Base-by-base conservation (phyloP, 2,888 invertebrate genomes). In the Eudasyphora cyanicolor region DNA sequence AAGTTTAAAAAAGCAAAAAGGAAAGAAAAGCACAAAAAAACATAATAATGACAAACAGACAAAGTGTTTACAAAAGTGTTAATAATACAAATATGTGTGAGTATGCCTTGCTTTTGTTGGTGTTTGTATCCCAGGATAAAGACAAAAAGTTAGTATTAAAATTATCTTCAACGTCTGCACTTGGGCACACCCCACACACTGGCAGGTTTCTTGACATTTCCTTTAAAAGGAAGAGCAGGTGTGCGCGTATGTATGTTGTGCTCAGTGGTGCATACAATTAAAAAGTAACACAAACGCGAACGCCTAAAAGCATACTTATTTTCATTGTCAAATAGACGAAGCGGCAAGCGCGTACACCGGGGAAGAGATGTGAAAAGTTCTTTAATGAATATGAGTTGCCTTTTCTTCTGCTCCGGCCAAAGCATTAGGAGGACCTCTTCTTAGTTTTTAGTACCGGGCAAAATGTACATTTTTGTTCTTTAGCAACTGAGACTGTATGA, bases 1-100 rank as follows among this genome's bases (percentile, higher is more conserved):
- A 19, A 49, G 8, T 21, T 10, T 21, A 51, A 5, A 51, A 21
- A 19, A 32, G 32, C 60, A 27, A 60, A 60, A 60, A 29, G 32
- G 32, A 29, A 60, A 38, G 38, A 64, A 64, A 38, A 27, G 19
- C 17, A 67, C 21, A 24, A 21, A 21, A 35, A 60, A 70, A 60
- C 19, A 42, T 51, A 32, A 62, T 76, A 76, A 76, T 64, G 67
- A 51, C 21, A 76, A 76, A 45, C 32, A 24, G 57, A 17, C 38
- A 60, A 71, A 70, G 69, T 62, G 77, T 70, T 77, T 62, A 62
- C 64, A 70, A 77, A 76, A 69, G 76, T 76, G 76, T 70, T 69
- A 76, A 76, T 76, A 76, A 70, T 70, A 70, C 17, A 45, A 14
- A 42, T 57, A 42, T 57, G 14, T 29, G 24, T 29, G 21, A 7